A percentile compares a stretch with the other conserved stretches of the same genome.
phyloP scores from a whole-genome alignment of 2,113 vertebrate genomes.

The Sylvietta virens region DNA sequence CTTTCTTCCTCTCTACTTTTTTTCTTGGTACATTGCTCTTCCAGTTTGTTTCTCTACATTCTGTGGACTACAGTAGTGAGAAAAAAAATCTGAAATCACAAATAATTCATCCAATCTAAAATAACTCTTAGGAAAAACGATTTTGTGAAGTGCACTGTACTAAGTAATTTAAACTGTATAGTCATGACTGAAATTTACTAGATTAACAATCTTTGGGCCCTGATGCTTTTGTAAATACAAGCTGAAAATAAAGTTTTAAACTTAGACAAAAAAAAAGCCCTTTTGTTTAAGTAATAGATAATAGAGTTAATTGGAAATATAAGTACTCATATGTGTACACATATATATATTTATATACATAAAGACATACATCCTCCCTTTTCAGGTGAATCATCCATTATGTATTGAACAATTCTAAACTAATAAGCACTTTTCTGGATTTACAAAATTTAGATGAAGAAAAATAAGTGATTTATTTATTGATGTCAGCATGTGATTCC shows the following conservation, averaged over 20 bases:
- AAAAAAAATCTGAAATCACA: background rate
- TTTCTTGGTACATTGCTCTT: background rate
- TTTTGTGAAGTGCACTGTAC: background rate
- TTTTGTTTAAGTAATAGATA: background rate
- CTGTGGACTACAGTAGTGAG: background rate
- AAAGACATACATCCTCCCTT: background rate
- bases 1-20: background rate
- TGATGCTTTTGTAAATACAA: background rate
- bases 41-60: background rate
- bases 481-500: background rate
- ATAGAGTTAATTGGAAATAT: background rate
- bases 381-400: background rate
- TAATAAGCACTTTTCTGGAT: background rate
- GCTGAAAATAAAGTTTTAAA: background rate
- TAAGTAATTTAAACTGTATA: background rate
- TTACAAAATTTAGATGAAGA: background rate
- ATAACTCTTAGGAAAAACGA: background rate
- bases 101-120: background rate
- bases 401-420: background rate
- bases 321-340: background rate
- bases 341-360: background rate
- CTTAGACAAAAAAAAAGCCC: fast-evolving
- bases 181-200: background rate
- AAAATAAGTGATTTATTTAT: background rate
- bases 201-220: background rate